These are phyloP conservation scores for Exaiptasia diaphana DNA, from an alignment of 64 coral and sea anemone genomes.

Conservation along the genomic window DNA sequence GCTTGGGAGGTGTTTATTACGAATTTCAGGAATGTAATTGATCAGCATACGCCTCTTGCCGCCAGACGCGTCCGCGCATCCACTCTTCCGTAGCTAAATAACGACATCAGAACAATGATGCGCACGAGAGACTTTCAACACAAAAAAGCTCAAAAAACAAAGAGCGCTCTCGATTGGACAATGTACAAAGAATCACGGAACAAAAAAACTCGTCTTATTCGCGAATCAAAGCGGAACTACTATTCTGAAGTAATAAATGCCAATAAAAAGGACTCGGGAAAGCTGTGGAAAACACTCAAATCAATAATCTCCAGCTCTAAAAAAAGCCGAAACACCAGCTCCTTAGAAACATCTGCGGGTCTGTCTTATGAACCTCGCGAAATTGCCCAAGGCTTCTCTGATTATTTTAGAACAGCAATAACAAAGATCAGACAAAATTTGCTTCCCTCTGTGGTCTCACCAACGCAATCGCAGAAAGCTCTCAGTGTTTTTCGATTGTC, in stretches of 20 bases:
- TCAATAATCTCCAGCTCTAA: constrained; percentile 1
- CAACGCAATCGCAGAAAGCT: neutral
- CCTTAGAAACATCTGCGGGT: neutral
- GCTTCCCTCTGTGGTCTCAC: neutral
- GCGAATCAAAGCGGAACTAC: neutral
- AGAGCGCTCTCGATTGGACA: neutral
- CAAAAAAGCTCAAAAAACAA: neutral
- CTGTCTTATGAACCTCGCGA: neutral
- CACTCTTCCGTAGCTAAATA: neutral
- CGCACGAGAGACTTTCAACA: neutral
- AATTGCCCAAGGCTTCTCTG: neutral
- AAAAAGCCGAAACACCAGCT: neutral
- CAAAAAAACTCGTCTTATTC: neutral
- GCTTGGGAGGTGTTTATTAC: neutral
- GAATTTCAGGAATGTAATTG: neutral
- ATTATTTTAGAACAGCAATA: constrained; percentile 6
- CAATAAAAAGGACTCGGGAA: constrained; percentile 16
- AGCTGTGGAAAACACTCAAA: neutral
- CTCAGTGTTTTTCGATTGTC: neutral
- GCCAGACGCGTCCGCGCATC: neutral
- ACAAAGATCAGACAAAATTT: neutral
- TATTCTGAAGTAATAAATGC: neutral
- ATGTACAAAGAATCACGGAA: neutral
- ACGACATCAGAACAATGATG: neutral
- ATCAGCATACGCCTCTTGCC: neutral